A percentile compares a stretch with the other conserved stretches of the same genome.
Conservation (phyloP, 2,113 vertebrate genomes). For the Neomonachus schauinslandi region DNA sequence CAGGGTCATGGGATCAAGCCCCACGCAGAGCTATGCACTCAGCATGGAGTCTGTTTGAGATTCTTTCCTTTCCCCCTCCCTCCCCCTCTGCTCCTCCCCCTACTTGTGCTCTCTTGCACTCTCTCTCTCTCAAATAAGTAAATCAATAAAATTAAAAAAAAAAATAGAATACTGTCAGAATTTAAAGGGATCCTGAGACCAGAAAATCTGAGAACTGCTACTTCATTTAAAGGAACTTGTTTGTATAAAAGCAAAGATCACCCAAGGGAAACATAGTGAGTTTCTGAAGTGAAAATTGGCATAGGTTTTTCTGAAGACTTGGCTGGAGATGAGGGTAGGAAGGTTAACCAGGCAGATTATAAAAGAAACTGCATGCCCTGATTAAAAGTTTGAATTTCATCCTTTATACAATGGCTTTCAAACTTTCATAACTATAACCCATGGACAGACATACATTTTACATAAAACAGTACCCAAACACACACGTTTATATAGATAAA, state of each 20-base stretch:
- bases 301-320: neutral
- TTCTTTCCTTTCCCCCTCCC: neutral
- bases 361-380: neutral
- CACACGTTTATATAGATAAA: neutral
- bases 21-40: too few species aligned
- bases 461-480: neutral
- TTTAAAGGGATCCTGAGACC: conserved; percentile 8
- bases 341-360: neutral
- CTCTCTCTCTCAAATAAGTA: neutral
- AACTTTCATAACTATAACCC: neutral
- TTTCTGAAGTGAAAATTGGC: neutral
- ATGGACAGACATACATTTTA: neutral
- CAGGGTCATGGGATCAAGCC: neutral
- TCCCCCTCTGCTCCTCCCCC: neutral
- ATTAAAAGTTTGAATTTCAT: neutral
- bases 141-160: neutral
- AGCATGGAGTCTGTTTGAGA: neutral
- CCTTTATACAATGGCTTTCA: neutral
- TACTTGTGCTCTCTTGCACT: neutral
- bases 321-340: neutral
- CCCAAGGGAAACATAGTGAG: neutral
- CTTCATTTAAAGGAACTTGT: neutral
- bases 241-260: neutral
- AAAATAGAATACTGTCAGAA: neutral
- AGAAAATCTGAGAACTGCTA: neutral